Percentiles rank a stretch among this genome's conserved stretches.
These are phyloP conservation scores for Megalops cyprinoides DNA, from an alignment of 2,797 vertebrate genomes.

Conservation along the genomic window DNA sequence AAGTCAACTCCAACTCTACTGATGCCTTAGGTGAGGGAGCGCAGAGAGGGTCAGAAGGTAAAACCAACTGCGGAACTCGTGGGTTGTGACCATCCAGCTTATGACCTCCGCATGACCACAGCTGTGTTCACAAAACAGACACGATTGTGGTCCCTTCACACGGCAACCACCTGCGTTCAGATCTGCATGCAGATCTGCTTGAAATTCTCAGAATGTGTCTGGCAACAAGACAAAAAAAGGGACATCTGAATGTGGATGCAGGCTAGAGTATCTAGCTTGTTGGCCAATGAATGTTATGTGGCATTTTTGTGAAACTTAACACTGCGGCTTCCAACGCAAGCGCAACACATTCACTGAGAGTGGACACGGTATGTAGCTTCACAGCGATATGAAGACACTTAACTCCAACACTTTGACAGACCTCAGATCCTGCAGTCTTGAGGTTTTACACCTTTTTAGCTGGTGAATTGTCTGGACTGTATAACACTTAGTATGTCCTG, in stretches of 20 bases:
- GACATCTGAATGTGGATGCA: background rate
- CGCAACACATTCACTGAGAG: background rate
- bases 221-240: background rate
- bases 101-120: constrained; percentile 8
- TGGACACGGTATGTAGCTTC: background rate
- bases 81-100: no score
- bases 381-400: background rate
- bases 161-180: no score
- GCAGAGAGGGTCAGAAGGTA: background rate
- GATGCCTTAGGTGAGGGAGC: background rate
- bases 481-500: no score
- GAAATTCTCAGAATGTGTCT: background rate
- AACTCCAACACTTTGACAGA: background rate
- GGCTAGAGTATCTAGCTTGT: background rate
- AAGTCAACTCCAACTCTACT: constrained; percentile 6
- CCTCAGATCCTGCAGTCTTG: background rate
- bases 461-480: no score
- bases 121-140: background rate
- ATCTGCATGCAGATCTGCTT: background rate
- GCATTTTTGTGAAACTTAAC: background rate
- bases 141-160: no score
- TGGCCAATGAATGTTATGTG: background rate
- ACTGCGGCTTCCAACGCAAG: background rate
- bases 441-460: no score
- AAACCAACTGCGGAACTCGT: background rate